phyloP scores from a whole-genome alignment of 2,113 vertebrate genomes.

The Neopipo cinnamomea region DNA sequence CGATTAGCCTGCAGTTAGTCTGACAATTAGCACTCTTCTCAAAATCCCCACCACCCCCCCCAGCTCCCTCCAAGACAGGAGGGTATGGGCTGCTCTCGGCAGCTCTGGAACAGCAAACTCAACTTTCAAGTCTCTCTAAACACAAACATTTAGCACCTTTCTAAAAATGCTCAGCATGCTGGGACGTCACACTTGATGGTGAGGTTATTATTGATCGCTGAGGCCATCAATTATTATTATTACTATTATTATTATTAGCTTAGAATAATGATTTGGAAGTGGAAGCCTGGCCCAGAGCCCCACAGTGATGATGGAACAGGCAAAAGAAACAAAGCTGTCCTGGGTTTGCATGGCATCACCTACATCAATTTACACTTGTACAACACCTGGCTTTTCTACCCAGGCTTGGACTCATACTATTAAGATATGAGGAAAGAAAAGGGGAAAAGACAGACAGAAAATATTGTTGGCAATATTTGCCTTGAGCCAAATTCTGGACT shows the following conservation, averaged over 20 bases:
- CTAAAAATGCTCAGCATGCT: neutral
- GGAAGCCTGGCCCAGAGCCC: neutral
- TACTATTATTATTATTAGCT: neutral
- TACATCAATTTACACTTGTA: fast-evolving
- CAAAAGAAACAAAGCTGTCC: neutral
- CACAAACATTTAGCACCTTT: neutral
- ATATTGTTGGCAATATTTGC: neutral
- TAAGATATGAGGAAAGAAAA: neutral
- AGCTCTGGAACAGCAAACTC: neutral
- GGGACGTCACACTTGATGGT: fast-evolving
- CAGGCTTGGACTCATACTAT: neutral
- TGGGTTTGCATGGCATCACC: neutral
- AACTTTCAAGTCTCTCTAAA: neutral
- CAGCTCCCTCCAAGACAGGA: neutral
- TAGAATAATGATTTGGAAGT: neutral
- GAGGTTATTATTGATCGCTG: neutral
- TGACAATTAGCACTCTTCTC: neutral
- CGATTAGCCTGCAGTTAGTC: neutral
- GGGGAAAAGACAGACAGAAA: neutral
- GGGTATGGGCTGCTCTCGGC: neutral
- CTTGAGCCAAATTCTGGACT: neutral
- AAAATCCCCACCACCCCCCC: neutral
- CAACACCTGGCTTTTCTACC: neutral
- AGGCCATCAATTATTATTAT: neutral
- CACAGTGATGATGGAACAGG: neutral